phyloP scores from a whole-genome alignment of 2,113 vertebrate species.

The Cheilinus undulatus region DNA sequence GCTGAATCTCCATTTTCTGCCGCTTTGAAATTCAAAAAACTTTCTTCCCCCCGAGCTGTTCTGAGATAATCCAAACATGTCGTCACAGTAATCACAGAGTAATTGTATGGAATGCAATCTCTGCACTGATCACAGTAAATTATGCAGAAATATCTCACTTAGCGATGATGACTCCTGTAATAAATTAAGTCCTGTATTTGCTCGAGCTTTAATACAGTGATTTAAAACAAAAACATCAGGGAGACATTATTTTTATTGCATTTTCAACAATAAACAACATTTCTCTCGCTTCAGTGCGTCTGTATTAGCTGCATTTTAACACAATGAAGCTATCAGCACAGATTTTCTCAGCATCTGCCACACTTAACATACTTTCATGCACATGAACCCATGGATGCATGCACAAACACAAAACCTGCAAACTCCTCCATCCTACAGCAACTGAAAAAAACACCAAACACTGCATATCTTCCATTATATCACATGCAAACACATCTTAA shows the following conservation, averaged over 20 bases:
- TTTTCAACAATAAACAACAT: conserved; percentile 3
- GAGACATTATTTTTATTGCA: conserved; percentile 6
- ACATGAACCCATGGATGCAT: conserved; percentile 10
- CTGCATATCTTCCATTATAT: conserved; percentile 4
- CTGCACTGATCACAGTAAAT: conserved; percentile 52
- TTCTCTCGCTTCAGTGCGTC: conserved; percentile 14
- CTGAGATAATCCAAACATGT: conserved; percentile 58
- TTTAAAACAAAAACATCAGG: conserved; percentile 26
- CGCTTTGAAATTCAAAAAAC: conserved; percentile 52
- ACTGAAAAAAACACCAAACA: conserved; percentile 7
- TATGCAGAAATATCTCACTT: conserved; percentile 50
- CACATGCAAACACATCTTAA: conserved; percentile 16
- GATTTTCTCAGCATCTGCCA: conserved; percentile 13
- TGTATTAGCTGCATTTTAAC: conserved; percentile 8
- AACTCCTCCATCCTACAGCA: not conserved
- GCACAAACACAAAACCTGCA: conserved; percentile 6
- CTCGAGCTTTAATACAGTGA: conserved; percentile 37
- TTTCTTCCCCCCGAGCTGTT: conserved; percentile 6
- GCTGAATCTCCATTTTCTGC: conserved; percentile 15
- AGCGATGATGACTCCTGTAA: conserved; percentile 46
- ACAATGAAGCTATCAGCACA: not conserved
- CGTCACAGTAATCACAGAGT: conserved; percentile 53
- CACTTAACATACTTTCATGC: not conserved
- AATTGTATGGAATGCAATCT: conserved; percentile 57
- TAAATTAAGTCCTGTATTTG: conserved; percentile 50